Evolutionary conservation across 2,113 vertebrate genomes (phyloP).

Genomic region (Petromus typicus): DNA sequence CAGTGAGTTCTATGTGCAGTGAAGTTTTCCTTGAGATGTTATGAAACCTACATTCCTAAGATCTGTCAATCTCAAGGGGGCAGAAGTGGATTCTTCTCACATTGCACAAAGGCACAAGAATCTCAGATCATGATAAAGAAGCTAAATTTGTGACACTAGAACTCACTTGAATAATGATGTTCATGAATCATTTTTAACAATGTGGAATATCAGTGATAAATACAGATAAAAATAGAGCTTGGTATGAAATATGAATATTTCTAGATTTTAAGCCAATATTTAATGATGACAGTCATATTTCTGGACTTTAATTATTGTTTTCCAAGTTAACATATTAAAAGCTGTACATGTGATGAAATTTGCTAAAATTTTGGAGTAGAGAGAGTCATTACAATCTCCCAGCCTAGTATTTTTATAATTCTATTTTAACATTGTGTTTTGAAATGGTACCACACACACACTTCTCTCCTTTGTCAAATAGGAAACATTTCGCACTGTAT

Average conservation of each 20-base stretch:
- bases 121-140: neutral
- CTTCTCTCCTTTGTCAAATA: constrained; percentile 15
- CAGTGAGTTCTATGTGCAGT: neutral
- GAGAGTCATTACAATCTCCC: neutral
- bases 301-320: neutral
- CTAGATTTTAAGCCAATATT: neutral
- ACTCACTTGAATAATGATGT: neutral
- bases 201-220: neutral
- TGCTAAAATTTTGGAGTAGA: neutral
- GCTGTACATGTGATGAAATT: neutral
- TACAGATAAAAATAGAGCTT: neutral
- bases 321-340: neutral
- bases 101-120: neutral
- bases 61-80: neutral
- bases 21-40: neutral
- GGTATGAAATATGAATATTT: neutral
- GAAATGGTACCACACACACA: neutral
- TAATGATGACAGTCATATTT: neutral
- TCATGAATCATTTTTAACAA: neutral
- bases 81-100: neutral
- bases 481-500: neutral
- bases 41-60: neutral
- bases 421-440: neutral
- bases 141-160: neutral
- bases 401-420: neutral